A percentile compares a stretch with the other conserved stretches of the same genome.
Conservation (phyloP, 2,888 invertebrate genomes). For the Callyntrura sp. region DNA sequence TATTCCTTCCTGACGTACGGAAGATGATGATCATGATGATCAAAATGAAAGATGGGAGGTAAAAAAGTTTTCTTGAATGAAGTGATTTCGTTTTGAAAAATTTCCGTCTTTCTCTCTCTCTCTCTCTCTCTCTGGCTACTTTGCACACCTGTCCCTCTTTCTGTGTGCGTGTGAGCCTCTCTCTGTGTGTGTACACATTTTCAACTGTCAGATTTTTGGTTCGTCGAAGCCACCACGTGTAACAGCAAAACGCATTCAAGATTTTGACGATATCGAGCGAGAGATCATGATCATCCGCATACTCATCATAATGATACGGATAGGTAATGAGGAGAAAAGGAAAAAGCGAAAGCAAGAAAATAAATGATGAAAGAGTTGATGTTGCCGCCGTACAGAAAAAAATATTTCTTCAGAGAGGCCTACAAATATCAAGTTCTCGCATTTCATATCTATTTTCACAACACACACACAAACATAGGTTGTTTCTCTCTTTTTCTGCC, state of each 20-base stretch:
- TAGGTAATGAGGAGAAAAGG: neutral
- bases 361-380: neutral
- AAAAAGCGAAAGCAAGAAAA: neutral
- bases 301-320: neutral
- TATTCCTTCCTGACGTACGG: neutral
- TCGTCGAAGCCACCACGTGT: too few species aligned
- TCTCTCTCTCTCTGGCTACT: neutral
- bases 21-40: neutral
- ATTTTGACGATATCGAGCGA: neutral
- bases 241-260: neutral
- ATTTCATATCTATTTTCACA: too few species aligned
- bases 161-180: neutral
- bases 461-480: too few species aligned
- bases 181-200: too few species aligned
- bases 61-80: conserved; percentile 6
- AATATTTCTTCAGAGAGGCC: neutral
- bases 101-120: too few species aligned
- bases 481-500: too few species aligned
- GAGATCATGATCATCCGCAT: neutral
- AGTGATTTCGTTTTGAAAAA: neutral
- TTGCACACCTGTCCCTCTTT: neutral
- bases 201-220: too few species aligned
- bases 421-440: too few species aligned
- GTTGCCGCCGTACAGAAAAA: neutral
- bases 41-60: neutral